Evolutionary conservation across 2,888 invertebrate genomes (phyloP).

Genomic region (Merodon equestris): DNA sequence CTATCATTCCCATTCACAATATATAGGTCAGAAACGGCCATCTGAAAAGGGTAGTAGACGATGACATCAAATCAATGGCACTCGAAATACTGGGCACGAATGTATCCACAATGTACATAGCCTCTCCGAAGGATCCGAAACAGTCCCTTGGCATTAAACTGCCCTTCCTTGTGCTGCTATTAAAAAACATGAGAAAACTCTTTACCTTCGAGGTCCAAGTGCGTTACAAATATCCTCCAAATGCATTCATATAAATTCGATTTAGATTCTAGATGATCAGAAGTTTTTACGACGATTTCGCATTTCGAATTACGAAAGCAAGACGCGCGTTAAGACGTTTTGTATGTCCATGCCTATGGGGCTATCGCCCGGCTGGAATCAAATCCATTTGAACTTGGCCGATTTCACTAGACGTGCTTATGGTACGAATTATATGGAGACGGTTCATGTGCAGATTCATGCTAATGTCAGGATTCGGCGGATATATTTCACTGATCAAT

Average conservation of each 20-base stretch:
- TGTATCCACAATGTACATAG: slow-evolving; percentile 96
- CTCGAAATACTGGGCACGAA: slow-evolving; percentile 97
- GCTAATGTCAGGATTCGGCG: slow-evolving; percentile 97
- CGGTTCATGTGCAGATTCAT: slow-evolving; percentile 94
- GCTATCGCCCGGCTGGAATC: slow-evolving; percentile 84
- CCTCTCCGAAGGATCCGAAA: slow-evolving; percentile 94
- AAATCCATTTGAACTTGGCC: slow-evolving; percentile 97
- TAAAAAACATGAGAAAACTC: slow-evolving; percentile 98
- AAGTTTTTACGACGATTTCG: slow-evolving; percentile 95
- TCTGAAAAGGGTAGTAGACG: slow-evolving; percentile 94
- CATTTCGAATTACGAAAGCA: slow-evolving; percentile 98
- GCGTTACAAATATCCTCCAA: background rate
- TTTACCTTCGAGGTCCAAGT: slow-evolving; percentile 94
- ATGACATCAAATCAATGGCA: slow-evolving; percentile 96
- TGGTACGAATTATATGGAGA: slow-evolving; percentile 95
- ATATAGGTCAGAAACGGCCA: slow-evolving; percentile 87
- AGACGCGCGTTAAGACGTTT: slow-evolving; percentile 94
- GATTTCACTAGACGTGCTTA: slow-evolving; percentile 98
- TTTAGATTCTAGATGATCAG: slow-evolving; percentile 91
- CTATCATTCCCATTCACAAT: background rate
- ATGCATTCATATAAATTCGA: too few species aligned
- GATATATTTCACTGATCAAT: slow-evolving; percentile 94
- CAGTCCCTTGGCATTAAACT: slow-evolving; percentile 94
- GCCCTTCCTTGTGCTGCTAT: slow-evolving; percentile 96
- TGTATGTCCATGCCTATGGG: slow-evolving; percentile 99